A percentile compares a stretch with the other conserved stretches of the same genome.
phyloP scores from a whole-genome alignment of 2,797 vertebrate species.

The Halcyon leucocephala region DNA sequence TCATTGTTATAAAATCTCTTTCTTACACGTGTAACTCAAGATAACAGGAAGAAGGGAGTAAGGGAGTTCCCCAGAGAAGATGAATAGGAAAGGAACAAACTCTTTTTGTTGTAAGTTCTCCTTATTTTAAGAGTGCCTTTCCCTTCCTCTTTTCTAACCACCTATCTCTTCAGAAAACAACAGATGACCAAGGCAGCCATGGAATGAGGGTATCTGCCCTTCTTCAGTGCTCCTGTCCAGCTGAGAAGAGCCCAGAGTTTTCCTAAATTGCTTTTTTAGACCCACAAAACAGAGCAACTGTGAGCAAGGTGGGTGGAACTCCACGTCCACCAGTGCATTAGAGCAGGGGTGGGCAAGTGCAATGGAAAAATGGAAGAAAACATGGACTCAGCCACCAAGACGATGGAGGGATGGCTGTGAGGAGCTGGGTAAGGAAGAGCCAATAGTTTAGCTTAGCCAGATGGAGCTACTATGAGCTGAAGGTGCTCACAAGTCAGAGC shows the following conservation, averaged over 20 bases:
- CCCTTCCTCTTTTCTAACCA: background rate
- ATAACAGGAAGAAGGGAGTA: background rate
- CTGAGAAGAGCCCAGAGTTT: background rate
- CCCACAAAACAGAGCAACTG: background rate
- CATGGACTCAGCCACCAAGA: background rate
- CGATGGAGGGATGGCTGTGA: background rate
- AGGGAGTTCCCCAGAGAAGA: background rate
- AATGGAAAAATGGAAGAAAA: background rate
- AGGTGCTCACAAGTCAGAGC: background rate
- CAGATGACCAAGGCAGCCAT: background rate
- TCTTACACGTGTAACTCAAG: background rate
- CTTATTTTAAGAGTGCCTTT: background rate
- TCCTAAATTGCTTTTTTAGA: background rate
- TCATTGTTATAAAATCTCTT: background rate
- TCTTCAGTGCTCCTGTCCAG: background rate
- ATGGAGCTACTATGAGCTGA: background rate
- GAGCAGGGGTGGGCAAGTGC: background rate
- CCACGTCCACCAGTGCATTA: background rate
- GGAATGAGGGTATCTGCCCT: background rate
- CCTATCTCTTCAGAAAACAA: background rate
- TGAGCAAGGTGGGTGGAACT: background rate
- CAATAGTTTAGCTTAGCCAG: background rate
- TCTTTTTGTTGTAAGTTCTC: background rate
- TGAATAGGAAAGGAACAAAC: background rate
- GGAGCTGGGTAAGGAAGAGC: background rate